Evolutionary conservation across 1,140 invertebrate species (phyloP), one percentile per base, ranked within the genome.

Genomic region (Solenopsis fugax): DNA sequence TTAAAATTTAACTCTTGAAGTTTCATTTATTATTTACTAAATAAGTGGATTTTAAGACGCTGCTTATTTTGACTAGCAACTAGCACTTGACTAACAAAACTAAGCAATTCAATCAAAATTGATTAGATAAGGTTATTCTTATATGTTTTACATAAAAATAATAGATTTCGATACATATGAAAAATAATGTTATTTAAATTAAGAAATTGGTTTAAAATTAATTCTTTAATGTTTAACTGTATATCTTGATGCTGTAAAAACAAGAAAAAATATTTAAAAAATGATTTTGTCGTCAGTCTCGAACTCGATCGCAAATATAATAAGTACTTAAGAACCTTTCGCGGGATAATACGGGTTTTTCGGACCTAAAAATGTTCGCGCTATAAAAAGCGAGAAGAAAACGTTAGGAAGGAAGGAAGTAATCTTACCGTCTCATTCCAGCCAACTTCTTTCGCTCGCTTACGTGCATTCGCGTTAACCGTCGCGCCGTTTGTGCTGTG

Each of bases 381-480:
- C 2, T 45, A 34, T 7, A 78, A 60, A 76, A 21, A 56, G 3
- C 13, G 13, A 41, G 5, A 34, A 41, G 5, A 34, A 52, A 41
- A 56, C 2, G 10, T 73, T 73, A 56, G 50, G 29, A 16, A 1
- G 52, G 24, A n/a, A 45, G n/a, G 12, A 64, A 48, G 60, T 50
- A 81, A 81, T 56, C 80, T 84, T 50, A 84, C 80, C 67, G n/a
- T 60, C 29, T 62, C 50, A 16, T 58, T 13, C 65, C 78, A 72
- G 24, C 37, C 18, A 29, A 12, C 18, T 16, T 48, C 56, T 29
- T 24, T 60, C n/a, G 13, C 13, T 60, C 45, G 67, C 24, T 41
- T 73, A 58, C 54, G 54, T 48, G 69, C 65, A 24, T 12, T 58
- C 24, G 34, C 41, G 13, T 48, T 48, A 58, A 73, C 24, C 34